phyloP scores from a whole-genome alignment of 2,888 invertebrate species.

The Melikaiella ostensackeni region DNA sequence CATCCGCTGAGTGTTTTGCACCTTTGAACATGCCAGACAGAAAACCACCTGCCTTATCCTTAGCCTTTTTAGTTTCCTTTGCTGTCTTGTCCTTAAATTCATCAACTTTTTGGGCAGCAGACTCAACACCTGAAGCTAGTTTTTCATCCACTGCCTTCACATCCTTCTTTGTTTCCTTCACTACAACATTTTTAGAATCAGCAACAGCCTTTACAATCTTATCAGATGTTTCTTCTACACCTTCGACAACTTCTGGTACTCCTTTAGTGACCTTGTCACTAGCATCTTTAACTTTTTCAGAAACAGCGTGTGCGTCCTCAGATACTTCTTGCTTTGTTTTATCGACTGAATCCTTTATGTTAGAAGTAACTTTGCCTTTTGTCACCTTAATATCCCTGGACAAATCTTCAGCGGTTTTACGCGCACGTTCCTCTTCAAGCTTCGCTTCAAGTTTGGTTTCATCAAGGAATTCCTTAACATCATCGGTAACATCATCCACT shows the following conservation, averaged over 20 bases:
- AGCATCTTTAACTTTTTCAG: conserved; percentile 3
- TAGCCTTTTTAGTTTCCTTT: conserved; percentile 46
- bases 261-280: conserved; percentile 25
- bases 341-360: conserved; percentile 42
- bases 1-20: conserved; percentile 45
- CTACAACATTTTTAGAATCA: conserved; percentile 54
- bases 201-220: conserved; percentile 44
- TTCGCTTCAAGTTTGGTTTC: conserved; percentile 43
- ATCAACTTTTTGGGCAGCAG: conserved; percentile 47
- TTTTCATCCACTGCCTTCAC: conserved; percentile 49
- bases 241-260: conserved; percentile 43
- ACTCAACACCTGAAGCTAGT: conserved; percentile 41
- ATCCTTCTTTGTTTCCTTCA: conserved; percentile 45
- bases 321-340: conserved; percentile 34
- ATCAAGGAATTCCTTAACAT: conserved; percentile 42
- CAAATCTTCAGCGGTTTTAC: conserved; percentile 32
- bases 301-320: conserved; percentile 37
- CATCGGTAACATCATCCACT: conserved; percentile 57
- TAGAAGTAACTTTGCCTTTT: conserved; percentile 46
- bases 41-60: conserved; percentile 51
- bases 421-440: conserved; percentile 56
- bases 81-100: conserved; percentile 52
- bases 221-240: conserved; percentile 49
- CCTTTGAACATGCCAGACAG: conserved; percentile 49
- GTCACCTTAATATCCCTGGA: conserved; percentile 37